A percentile compares a stretch with the other conserved stretches of the same genome.
Conservation (phyloP, 2,113 vertebrate genomes). For the Melanostigma gelatinosum region DNA sequence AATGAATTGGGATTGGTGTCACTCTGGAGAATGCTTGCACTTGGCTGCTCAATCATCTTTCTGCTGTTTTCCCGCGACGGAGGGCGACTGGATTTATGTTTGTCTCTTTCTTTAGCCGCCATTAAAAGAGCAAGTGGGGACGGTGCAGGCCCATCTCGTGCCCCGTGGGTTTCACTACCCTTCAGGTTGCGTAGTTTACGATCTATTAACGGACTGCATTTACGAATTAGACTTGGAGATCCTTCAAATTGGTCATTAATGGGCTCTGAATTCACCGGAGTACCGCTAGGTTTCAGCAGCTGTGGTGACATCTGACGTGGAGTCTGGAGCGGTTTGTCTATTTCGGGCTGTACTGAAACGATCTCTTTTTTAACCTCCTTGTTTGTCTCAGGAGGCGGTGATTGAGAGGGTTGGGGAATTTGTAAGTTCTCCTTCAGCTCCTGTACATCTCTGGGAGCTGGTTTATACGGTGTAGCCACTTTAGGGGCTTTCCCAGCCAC, state of each 20-base stretch:
- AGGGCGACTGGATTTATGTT: slow-evolving; percentile 70
- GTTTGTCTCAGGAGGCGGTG: slow-evolving; percentile 12
- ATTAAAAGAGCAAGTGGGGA: slow-evolving; percentile 92
- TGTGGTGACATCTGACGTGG: slow-evolving; percentile 46
- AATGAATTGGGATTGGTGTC: slow-evolving; percentile 83
- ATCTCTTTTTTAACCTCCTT: slow-evolving; percentile 27
- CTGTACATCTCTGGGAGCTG: slow-evolving; percentile 49
- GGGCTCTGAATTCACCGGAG: slow-evolving; percentile 20
- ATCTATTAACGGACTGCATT: slow-evolving; percentile 74
- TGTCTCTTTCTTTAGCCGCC: slow-evolving; percentile 91
- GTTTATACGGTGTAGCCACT: slow-evolving; percentile 58
- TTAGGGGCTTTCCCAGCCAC: slow-evolving; percentile 57
- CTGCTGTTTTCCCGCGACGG: slow-evolving; percentile 67
- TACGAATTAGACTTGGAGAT: slow-evolving; percentile 37
- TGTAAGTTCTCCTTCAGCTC: slow-evolving; percentile 55
- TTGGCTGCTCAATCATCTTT: slow-evolving; percentile 50
- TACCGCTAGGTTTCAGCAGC: slow-evolving; percentile 35
- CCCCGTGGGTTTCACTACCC: slow-evolving; percentile 63
- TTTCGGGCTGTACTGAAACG: slow-evolving; percentile 31
- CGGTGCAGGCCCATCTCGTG: slow-evolving; percentile 57
- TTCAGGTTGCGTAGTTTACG: slow-evolving; percentile 77
- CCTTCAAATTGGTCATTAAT: slow-evolving; percentile 34
- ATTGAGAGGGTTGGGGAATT: slow-evolving; percentile 28
- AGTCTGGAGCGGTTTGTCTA: slow-evolving; percentile 21
- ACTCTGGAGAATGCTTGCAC: slow-evolving; percentile 73